Base-by-base conservation (phyloP, 2,113 vertebrate species). In the Malurus alboscapulatus region DNA sequence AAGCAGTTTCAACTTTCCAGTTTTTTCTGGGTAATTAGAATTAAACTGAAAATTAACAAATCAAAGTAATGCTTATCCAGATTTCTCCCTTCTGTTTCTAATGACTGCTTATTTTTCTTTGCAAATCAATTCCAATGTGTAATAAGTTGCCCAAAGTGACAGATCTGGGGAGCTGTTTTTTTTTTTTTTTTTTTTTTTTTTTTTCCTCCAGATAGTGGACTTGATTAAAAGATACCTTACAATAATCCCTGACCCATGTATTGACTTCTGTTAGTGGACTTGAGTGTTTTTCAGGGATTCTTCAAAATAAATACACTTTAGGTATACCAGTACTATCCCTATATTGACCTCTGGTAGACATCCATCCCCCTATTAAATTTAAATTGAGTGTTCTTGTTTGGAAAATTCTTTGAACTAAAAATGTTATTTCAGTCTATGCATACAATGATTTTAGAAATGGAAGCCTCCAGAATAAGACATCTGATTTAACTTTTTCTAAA, bases 81-180 rank as follows among this genome's bases (percentile, higher is more conserved):
- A 77, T 85, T 90, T 83, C 47, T 93, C n/a, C 71, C 25, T 95
- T 87, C 36, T 88, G 12, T 88, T 93, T 78, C 57, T 62, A 83
- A 55, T 44, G n/a, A 45, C 18, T 87, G 14, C 36, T 45, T 53
- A 7, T 75, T 88, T 81, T 89, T 40, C 27, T 79, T 79, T 45
- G 22, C 34, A 50, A 61, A 50, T 74, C 61, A 14, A n/a, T 73
- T 87, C 14, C 73, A 14, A 17, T 66, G 25, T 48, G 26, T 67
- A 57, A 42, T 30, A 6, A 47, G 16, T 74, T 88, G 14, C 21
- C 18, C 17, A 50, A 53, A 77, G 55, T 77, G 50, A 30, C 17
- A 26, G 36, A 42, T 65, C 3, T 88, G 27, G 10, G 5, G 38
- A 38, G 19, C 42, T 24, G 10, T 2, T 36, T 27, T 51, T 36